Conservation (phyloP, 2,888 invertebrate species). For the Antheraea yamamai region DNA sequence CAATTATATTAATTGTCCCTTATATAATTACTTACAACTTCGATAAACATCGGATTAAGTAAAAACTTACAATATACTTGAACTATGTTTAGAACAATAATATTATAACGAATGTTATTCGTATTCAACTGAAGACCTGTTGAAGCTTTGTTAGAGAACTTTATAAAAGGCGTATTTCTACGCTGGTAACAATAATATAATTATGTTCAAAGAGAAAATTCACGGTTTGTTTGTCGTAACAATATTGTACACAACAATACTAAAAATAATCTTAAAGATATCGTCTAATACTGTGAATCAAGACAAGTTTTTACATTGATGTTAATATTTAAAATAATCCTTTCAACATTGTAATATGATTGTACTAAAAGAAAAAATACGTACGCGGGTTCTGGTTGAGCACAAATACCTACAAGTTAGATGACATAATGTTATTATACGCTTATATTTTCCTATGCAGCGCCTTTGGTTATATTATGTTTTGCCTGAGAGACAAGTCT, state of each 20-base stretch:
- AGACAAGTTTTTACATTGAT: not conserved
- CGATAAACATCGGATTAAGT: not conserved
- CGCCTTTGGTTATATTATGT: not conserved
- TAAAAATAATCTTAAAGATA: not conserved
- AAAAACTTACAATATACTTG: not conserved
- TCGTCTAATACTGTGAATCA: not conserved
- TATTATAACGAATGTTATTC: constrained; percentile 4
- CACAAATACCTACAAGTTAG: not conserved
- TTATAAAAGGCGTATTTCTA: not conserved
- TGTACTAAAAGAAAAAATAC: not conserved
- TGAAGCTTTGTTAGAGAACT: constrained; percentile 7
- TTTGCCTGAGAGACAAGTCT: not conserved
- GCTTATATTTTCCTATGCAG: not conserved
- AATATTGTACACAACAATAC: not conserved
- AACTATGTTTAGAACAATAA: not conserved
- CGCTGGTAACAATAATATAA: not conserved
- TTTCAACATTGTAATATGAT: not conserved
- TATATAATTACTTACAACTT: not conserved
- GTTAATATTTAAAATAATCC: not conserved
- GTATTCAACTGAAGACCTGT: not conserved
- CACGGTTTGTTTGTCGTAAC: not conserved
- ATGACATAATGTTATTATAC: not conserved
- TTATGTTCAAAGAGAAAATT: constrained; percentile 4
- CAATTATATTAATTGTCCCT: not conserved
- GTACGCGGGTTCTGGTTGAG: not conserved